Conservation (phyloP, 37 sponge, comb jelly and placozoan genomes). For the Geodia barretti region DNA sequence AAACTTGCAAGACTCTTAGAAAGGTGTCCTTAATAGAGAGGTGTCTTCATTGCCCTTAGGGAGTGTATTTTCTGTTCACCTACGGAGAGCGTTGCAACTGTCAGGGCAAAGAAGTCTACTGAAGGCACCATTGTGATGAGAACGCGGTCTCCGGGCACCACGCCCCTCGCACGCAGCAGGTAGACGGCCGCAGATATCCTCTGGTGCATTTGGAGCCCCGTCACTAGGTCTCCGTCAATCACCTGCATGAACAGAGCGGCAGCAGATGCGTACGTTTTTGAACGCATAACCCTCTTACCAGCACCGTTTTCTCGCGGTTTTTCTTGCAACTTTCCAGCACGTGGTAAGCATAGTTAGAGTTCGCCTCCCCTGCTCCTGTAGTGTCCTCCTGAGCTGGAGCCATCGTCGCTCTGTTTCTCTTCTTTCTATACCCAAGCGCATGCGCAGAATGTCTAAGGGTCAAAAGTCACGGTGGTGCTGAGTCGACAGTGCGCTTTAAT, state of each 20-base stretch:
- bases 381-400: background rate
- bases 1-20: no score
- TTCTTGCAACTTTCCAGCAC: conserved; percentile 37
- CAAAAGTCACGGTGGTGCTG: background rate
- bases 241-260: conserved; percentile 14
- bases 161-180: conserved; percentile 46
- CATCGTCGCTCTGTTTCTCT: no score
- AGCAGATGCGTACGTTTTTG: background rate
- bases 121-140: conserved; percentile 60
- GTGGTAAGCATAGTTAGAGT: conserved; percentile 52
- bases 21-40: no score
- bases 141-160: conserved; percentile 45
- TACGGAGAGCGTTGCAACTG: conserved; percentile 54
- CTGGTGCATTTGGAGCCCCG: conserved; percentile 41
- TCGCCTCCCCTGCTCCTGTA: conserved; percentile 7
- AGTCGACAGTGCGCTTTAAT: background rate
- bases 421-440: background rate
- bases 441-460: background rate
- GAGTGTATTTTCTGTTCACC: no score
- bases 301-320: conserved; percentile 35
- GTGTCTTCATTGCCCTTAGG: no score
- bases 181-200: conserved; percentile 31
- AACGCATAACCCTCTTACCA: conserved; percentile 34
- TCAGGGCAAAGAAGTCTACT: conserved; percentile 68
- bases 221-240: conserved; percentile 23